Base-by-base conservation (phyloP, 2,888 invertebrate species). In the Hirtodrosophila trivittata region DNA sequence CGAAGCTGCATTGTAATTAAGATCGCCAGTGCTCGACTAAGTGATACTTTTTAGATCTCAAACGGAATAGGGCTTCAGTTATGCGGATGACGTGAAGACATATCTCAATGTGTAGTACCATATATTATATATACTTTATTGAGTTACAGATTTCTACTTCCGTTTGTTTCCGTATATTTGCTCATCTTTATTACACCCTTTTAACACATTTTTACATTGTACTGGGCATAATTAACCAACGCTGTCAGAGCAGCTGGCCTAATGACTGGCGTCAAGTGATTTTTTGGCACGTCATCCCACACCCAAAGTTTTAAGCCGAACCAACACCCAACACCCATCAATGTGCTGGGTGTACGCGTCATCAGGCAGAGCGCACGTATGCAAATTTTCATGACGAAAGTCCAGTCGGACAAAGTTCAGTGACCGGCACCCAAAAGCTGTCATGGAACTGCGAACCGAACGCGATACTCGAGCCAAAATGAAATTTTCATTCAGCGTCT, bases 341-440 rank as follows among this genome's bases (percentile, higher is more conserved):
- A 46, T 8, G 43, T 41, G 66, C 12, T 39, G 32, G 50, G 10
- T 43, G 35, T 45, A 35, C 56, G 63, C 75, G 69, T 72, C 76
- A 75, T 67, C 50, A 21, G 49, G 59, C 49, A 50, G 28, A 32
- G 39, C 52, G 49, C 41, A 54, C 78, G 76, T 81, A 84, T 84
- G 82, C 75, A 67, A 69, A 68, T 77, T 73, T 86, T 77, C 68
- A 45, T 86, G 82, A 86, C 82, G 82, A 81, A 85, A 84, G 87
- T 84, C 86, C 86, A 81, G 57, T 86, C 85, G 87, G 85, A 81
- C 77, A 84, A 86, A 86, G 82, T 84, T 83, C 82, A 85, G 41
- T 66, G 85, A 86, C 80, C 80, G 71, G 9, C 37, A 50, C 39
- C 56, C 59, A 38, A 55, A 52, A 57, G 58, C 58, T 12, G 21